These are phyloP conservation scores for Dasysyrphus albostriatus DNA, from an alignment of 2,888 invertebrate species.

Conservation along the genomic window DNA sequence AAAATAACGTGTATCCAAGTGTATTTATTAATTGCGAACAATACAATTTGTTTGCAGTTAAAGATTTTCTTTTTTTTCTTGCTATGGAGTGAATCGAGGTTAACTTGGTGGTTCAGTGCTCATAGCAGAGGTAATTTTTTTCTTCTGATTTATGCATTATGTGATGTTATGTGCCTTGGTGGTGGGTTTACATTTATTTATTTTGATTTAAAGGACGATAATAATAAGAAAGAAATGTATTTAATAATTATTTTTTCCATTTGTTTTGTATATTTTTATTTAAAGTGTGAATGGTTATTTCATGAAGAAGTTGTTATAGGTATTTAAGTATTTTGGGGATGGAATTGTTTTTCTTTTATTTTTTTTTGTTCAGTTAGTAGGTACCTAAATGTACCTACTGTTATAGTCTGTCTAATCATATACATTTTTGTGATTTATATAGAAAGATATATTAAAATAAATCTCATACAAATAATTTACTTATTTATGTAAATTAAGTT, in stretches of 20 bases:
- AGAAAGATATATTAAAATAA: background rate
- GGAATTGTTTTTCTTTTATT: background rate
- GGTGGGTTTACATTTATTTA: background rate
- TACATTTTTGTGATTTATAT: background rate
- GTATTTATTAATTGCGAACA: background rate
- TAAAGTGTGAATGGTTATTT: background rate
- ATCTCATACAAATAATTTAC: background rate
- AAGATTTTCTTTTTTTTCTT: background rate
- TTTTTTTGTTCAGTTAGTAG: background rate
- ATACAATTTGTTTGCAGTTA: background rate
- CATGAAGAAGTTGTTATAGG: background rate
- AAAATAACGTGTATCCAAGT: background rate
- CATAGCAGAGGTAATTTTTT: constrained; percentile 26
- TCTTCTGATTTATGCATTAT: background rate
- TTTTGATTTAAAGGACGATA: constrained; percentile 12
- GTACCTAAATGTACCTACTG: background rate
- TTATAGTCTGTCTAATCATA: background rate
- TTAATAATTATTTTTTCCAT: background rate
- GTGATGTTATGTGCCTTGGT: background rate
- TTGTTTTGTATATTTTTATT: background rate
- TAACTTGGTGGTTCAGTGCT: constrained; percentile 8
- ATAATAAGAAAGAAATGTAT: background rate
- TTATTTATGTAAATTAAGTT: background rate
- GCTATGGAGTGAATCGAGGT: constrained; percentile 13
- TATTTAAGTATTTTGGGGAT: background rate